Conservation (phyloP, 2,888 invertebrate species). For the Hyles lineata region DNA sequence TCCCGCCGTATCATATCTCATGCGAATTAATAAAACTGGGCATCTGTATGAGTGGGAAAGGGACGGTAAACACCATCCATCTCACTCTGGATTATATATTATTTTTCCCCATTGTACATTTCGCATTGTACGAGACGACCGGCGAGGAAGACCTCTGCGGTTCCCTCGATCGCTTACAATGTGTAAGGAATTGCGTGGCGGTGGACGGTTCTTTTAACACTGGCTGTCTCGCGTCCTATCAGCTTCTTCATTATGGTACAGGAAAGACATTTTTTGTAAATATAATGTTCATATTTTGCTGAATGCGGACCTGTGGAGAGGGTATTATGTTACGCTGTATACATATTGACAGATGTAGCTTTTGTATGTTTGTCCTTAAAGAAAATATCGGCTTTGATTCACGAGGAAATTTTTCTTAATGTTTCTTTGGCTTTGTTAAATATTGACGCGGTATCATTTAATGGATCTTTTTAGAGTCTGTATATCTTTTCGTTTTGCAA, state of each 20-base stretch:
- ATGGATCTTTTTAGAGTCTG: no score
- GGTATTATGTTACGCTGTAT: constrained; percentile 17
- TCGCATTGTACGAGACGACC: constrained; percentile 51
- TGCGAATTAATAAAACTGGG: constrained; percentile 49
- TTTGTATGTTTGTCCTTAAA: constrained; percentile 20
- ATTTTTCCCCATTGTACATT: constrained; percentile 48
- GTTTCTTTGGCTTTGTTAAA: background rate
- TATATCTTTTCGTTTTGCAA: no score
- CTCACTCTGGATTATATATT: constrained; percentile 54
- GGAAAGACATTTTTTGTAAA: constrained; percentile 30
- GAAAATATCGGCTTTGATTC: constrained; percentile 9
- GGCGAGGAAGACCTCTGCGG: constrained; percentile 37
- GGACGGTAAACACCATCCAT: constrained; percentile 45
- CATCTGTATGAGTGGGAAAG: constrained; percentile 40
- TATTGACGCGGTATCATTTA: background rate
- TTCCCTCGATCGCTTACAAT: constrained; percentile 35
- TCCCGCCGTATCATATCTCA: constrained; percentile 45
- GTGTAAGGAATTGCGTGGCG: constrained; percentile 31
- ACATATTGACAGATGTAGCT: constrained; percentile 24
- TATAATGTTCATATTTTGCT: constrained; percentile 23
- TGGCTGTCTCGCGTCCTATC: constrained; percentile 26
- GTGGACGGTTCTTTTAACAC: background rate
- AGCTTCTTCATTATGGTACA: constrained; percentile 30
- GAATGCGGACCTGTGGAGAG: constrained; percentile 11
- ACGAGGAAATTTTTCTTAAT: background rate